Conservation (phyloP, 2,113 vertebrate genomes). For the Natator depressus region DNA sequence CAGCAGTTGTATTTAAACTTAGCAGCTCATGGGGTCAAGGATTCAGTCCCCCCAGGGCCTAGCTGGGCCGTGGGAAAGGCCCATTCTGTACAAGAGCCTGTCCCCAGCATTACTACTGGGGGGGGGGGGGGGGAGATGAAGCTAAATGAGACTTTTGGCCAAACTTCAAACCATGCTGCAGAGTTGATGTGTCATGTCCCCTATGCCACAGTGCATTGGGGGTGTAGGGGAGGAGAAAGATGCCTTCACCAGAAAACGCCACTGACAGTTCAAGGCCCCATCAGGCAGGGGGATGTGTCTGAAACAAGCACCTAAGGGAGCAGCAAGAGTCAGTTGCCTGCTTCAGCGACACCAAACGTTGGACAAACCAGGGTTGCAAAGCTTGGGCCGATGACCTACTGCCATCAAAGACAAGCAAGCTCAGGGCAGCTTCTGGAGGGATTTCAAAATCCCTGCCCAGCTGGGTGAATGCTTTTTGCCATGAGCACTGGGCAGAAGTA, state of each 20-base stretch:
- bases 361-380: background rate
- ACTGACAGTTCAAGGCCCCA: background rate
- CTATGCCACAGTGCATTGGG: background rate
- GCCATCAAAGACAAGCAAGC: conserved; percentile 13
- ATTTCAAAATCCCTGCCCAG: background rate
- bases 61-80: background rate
- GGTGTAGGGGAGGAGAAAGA: no score
- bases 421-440: conserved; percentile 31
- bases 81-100: background rate
- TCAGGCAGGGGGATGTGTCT: background rate
- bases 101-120: background rate
- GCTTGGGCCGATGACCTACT: background rate
- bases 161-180: background rate
- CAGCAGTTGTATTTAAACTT: background rate
- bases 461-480: no score
- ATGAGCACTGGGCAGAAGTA: background rate
- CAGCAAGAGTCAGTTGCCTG: background rate
- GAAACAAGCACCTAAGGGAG: background rate
- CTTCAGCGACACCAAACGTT: background rate
- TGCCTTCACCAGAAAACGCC: background rate
- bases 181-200: background rate
- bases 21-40: background rate
- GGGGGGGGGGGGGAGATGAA: background rate
- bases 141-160: background rate
- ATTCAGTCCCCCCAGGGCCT: background rate